Conservation (phyloP, 2,113 vertebrate species). For the Antechinus stuartii region DNA sequence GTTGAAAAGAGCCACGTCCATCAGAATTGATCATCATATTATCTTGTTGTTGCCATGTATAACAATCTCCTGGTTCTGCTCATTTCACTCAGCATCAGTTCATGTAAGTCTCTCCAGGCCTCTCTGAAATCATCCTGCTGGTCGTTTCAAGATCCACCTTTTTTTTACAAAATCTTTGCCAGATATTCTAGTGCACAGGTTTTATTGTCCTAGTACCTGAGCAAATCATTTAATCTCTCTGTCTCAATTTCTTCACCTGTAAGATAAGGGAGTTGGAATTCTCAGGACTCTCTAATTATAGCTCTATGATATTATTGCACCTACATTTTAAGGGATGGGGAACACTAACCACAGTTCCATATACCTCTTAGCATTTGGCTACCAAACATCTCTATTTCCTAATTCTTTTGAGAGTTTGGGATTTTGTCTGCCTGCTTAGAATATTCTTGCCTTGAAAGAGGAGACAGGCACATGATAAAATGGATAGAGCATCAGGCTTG, state of each 20-base stretch:
- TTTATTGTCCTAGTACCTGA: not conserved
- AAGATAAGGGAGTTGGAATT: not conserved
- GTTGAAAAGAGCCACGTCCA: too few species aligned
- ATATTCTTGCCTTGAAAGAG: not conserved
- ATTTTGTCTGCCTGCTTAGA: not conserved
- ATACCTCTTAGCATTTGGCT: not conserved
- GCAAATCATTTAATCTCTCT: not conserved
- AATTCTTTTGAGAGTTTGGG: not conserved
- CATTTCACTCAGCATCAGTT: too few species aligned
- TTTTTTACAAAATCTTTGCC: not conserved
- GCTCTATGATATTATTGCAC: not conserved
- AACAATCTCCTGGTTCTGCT: too few species aligned
- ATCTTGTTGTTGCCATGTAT: too few species aligned
- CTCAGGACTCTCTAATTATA: not conserved
- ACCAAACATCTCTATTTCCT: not conserved
- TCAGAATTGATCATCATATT: too few species aligned
- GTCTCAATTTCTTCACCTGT: not conserved
- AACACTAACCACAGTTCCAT: not conserved
- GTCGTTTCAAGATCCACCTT: not conserved
- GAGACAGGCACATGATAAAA: not conserved
- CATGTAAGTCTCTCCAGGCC: too few species aligned
- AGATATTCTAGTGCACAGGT: not conserved
- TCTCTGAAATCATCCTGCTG: too few species aligned
- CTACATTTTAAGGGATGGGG: too few species aligned
- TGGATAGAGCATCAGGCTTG: too few species aligned